Percentiles rank a stretch among this genome's conserved stretches.
These are phyloP conservation scores for Chiridota heheva DNA, from an alignment of 35 echinoderm and acorn worm species.

Conservation along the genomic window DNA sequence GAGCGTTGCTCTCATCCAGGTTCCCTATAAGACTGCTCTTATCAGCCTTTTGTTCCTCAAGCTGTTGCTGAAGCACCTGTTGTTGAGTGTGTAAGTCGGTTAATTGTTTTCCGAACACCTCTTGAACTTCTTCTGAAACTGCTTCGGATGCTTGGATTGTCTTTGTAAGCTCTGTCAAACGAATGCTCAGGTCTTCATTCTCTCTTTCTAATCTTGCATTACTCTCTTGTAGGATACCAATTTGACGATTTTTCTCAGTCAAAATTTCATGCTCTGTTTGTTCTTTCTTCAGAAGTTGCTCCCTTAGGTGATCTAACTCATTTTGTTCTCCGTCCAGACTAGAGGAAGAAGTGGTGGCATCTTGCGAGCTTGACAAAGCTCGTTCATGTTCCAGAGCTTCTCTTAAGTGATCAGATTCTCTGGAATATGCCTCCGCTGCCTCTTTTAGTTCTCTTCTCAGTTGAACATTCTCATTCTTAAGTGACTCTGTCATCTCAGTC, in stretches of 20 bases:
- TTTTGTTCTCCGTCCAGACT: conserved; percentile 1
- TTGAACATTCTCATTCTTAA: conserved; percentile 40
- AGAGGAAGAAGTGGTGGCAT: conserved; percentile 33
- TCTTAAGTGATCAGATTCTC: conserved; percentile 67
- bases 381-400: conserved; percentile 81
- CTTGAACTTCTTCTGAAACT: conserved; percentile 73
- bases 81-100: conserved; percentile 58
- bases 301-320: conserved; percentile 58
- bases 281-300: conserved; percentile 78
- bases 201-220: conserved; percentile 76
- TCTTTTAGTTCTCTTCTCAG: conserved; percentile 79
- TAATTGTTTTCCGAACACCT: conserved; percentile 68
- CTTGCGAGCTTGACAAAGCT: conserved; percentile 15
- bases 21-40: conserved; percentile 38
- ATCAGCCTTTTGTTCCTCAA: conserved; percentile 55
- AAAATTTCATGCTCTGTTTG: conserved; percentile 91
- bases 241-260: conserved; percentile 94
- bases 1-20: conserved; percentile 61
- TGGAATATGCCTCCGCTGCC: conserved; percentile 52
- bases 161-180: conserved; percentile 47
- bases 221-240: conserved; percentile 88
- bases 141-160: conserved; percentile 58
- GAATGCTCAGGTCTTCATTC: conserved; percentile 56
- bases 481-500: neutral
- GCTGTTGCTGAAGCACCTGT: conserved; percentile 38